Evolutionary conservation across 2,888 invertebrate species (phyloP), one percentile per base, ranked within the genome.

Genomic region (Alviniconcha strummeri): DNA sequence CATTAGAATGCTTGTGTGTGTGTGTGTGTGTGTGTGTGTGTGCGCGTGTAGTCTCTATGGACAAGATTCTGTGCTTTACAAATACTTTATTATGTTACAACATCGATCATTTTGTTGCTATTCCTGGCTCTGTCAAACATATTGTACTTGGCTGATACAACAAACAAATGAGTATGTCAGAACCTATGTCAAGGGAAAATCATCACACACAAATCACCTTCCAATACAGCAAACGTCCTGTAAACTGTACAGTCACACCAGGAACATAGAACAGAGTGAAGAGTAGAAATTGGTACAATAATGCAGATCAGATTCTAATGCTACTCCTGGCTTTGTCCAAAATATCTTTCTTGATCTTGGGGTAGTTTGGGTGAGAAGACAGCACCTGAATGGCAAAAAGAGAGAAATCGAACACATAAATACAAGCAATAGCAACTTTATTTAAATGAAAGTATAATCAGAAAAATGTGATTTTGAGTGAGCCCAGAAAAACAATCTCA

Each of bases 291-390:
- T 11, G 17, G 17, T n/a, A 71, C 8, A 11, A n/a, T 69, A 15
- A 69, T 69, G 17, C 54, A 19, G 52, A 19, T 90, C 87, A 94
- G 17, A 93, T 92, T 85, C 94, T 87, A 52, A 94, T 88, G 88
- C 92, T 93, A 69, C 92, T 88, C 82, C 95, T 89, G 0, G 95
- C 94, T 88, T 99, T 99, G 88, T 99, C 98, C 87, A 99, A 94
- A 88, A 99, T 97, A 89, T 99, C 99, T 92, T 98, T 98, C 88
- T 96, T 96, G 79, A 99, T 96, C 90, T 97, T 97, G 0, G 97
- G 97, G 94, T 98, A 98, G 87, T 98, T 97, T 0, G 98, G 97
- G 93, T 96, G 96, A 56, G 95, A 94, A 88, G 95, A 96, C 72
- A 98, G 93, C 13, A 98, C 96, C 90, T 97, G 90, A 17, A 36